phyloP scores from a whole-genome alignment of 2,797 vertebrate genomes.

The Pagetopsis macropterus region DNA sequence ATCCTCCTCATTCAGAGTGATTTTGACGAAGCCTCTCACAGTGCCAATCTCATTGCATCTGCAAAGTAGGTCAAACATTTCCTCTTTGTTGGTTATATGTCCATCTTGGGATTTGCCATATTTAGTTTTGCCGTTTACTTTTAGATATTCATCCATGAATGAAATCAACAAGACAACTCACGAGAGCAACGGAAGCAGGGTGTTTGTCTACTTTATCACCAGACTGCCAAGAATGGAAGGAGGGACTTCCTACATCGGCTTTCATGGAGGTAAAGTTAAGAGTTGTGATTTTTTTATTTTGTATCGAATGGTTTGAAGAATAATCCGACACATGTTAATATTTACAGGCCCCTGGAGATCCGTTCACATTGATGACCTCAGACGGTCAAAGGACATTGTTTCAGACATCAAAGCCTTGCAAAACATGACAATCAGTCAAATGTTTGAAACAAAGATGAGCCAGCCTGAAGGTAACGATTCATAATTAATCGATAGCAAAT shows the following conservation, averaged over 20 bases:
- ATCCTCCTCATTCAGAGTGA: slow-evolving; percentile 94
- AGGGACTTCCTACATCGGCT: slow-evolving; percentile 89
- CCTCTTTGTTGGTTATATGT: not conserved
- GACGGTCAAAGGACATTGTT: slow-evolving; percentile 87
- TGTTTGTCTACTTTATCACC: slow-evolving; percentile 92
- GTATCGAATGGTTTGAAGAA: not conserved
- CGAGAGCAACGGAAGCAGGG: slow-evolving; percentile 49
- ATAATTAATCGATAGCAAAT: not conserved
- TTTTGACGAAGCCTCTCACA: slow-evolving; percentile 87
- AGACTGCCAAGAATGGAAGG: slow-evolving; percentile 92
- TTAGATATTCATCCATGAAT: slow-evolving; percentile 91
- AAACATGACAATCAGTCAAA: slow-evolving; percentile 89
- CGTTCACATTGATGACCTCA: slow-evolving; percentile 94
- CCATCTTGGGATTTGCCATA: not conserved
- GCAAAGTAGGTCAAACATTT: slow-evolving; percentile 86
- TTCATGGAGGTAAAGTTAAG: slow-evolving; percentile 88
- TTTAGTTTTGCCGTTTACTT: slow-evolving; percentile 17
- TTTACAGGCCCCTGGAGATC: slow-evolving; percentile 91
- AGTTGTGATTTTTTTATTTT: not conserved
- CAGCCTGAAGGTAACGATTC: slow-evolving; percentile 68
- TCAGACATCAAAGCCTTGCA: slow-evolving; percentile 90
- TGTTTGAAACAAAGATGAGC: slow-evolving; percentile 81
- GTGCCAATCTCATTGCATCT: slow-evolving; percentile 91
- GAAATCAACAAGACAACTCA: slow-evolving; percentile 89
- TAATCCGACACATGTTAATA: slow-evolving; percentile 12